Evolutionary conservation across 2,113 vertebrate species (phyloP), one percentile per base, ranked within the genome.

Genomic region (Carassius auratus): DNA sequence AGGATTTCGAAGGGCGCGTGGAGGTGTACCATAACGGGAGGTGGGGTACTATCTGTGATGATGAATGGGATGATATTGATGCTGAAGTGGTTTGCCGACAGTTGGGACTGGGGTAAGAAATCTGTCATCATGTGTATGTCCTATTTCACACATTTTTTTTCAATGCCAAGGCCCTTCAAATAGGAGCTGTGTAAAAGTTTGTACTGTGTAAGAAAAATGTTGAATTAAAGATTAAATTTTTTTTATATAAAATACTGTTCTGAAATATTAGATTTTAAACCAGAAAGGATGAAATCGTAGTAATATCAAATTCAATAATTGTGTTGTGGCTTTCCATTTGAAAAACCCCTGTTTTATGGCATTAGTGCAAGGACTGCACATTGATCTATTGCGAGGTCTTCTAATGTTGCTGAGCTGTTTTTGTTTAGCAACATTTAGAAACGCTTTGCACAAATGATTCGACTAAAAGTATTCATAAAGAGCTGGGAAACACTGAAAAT

Each of bases 1-100:
- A 96, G 87, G 93, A 92, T 57, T 96, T 95, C 89, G 95, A 96
- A 87, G 96, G 96, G 0, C 93, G 96, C 19, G 93, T 97, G 26
- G 96, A 97, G 87, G 95, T 97, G 62, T 97, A 95, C 89, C 93
- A 94, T 14, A 84, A 92, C 0, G 95, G 95, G 84, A 91, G 87
- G 38, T 97, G 96, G 96, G 96, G 96, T 52, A 95, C 96, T 62
- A 92, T 97, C 84, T 97, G 96, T 84, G 94, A 96, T 4, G 94
- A 96, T 88, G 94, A 94, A 33, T 97, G 96, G 96, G 96, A 97
- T 0, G 93, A 96, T 87, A 89, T 89, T 14, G 95, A 97, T 84
- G 96, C 96, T n/a, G 96, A 96, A 88, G 96, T 97, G 77, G 95
- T 97, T 83, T 97, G 96, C 88, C 92, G 95, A 68, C 96, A 97